Conservation (phyloP, 1,140 invertebrate genomes). For the Rhynchophorus ferrugineus region DNA sequence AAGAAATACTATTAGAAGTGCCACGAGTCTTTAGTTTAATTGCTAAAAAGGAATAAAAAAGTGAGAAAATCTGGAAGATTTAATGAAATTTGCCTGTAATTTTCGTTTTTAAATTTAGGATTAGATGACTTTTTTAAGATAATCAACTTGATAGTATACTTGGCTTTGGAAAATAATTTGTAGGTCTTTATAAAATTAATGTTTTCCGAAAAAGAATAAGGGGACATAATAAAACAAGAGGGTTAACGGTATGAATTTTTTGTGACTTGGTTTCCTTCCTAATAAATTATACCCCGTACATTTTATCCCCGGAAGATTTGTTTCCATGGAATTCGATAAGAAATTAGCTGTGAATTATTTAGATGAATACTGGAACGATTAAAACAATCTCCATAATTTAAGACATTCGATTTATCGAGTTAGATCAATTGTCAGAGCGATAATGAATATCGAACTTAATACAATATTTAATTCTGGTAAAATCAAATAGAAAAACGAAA, state of each 20-base stretch:
- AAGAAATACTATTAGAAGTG: no score
- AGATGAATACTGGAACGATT: neutral
- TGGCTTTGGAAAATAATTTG: neutral
- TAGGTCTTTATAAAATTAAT: neutral
- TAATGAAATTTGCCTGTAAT: neutral
- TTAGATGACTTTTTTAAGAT: neutral
- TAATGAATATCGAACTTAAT: no score
- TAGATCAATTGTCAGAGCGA: no score
- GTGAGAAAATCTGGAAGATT: neutral
- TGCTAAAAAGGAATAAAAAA: neutral
- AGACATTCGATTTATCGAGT: no score
- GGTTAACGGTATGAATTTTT: no score
- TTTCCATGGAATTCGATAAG: neutral
- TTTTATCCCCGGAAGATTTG: neutral
- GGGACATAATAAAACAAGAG: no score
- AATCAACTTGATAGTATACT: neutral
- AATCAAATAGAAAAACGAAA: no score
- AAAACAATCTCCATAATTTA: no score
- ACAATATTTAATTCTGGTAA: no score
- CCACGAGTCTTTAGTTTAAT: no score
- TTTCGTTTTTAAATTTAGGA: neutral
- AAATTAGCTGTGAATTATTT: neutral
- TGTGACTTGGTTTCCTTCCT: no score
- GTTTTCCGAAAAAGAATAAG: neutral
- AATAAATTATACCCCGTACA: neutral